A percentile compares a stretch with the other conserved stretches of the same genome.
Evolutionary conservation across 2,113 vertebrate species (phyloP).

Genomic region (Catagonus wagneri): DNA sequence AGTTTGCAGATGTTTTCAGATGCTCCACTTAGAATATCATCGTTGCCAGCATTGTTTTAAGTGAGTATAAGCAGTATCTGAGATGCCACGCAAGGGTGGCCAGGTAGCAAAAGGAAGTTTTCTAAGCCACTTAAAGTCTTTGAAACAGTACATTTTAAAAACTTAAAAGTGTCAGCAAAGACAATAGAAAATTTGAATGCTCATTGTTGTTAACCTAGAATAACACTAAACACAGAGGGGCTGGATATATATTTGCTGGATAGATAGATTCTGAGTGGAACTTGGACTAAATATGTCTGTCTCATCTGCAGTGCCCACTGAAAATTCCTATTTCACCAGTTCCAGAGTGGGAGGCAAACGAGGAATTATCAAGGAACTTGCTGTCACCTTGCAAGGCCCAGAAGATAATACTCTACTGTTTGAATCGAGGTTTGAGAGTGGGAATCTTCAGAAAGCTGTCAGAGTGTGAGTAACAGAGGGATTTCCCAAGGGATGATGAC

Average conservation of each 20-base stretch:
- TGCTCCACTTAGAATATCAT: neutral
- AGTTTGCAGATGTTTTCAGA: neutral
- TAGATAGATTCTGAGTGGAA: neutral
- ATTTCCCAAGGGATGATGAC: accelerated
- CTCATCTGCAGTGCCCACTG: conserved; percentile 79
- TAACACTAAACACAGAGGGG: neutral
- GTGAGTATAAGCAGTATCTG: neutral
- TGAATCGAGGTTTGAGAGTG: conserved; percentile 96
- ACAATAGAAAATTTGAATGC: neutral
- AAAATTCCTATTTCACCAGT: conserved; percentile 88
- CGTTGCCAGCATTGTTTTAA: neutral
- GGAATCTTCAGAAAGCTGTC: conserved; percentile 94
- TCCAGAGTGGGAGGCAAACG: conserved; percentile 90
- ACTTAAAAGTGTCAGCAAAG: neutral
- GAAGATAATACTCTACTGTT: conserved; percentile 90
- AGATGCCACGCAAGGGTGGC: neutral
- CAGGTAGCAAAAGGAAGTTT: neutral
- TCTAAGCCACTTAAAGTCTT: neutral
- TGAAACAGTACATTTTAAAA: neutral
- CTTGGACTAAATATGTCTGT: neutral
- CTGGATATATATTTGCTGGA: neutral
- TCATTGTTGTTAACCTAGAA: conserved; percentile 6
- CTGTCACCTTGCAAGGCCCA: conserved; percentile 69
- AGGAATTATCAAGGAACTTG: conserved; percentile 79
- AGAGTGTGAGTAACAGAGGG: conserved; percentile 90